Evolutionary conservation across 2,797 vertebrate genomes (phyloP).

Genomic region (Urophycis tenuis): DNA sequence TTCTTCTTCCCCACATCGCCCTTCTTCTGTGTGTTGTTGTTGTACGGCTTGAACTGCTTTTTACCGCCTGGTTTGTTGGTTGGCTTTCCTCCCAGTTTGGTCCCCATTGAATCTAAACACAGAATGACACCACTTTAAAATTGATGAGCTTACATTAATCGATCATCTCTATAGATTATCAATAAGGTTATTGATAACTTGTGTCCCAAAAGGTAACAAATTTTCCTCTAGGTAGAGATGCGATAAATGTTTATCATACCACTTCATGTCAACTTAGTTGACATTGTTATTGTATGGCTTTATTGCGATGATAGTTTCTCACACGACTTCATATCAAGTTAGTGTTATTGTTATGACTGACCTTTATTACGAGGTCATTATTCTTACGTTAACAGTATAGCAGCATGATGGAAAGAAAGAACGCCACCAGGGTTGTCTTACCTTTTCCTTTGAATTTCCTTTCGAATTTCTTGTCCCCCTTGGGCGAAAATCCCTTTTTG

Average conservation of each 20-base stretch:
- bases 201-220: background rate
- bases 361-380: background rate
- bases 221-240: too few species aligned
- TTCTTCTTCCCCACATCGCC: slow-evolving; percentile 28
- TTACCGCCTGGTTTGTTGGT: slow-evolving; percentile 43
- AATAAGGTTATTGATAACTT: background rate
- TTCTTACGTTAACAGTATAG: background rate
- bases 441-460: slow-evolving; percentile 63
- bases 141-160: background rate
- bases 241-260: background rate
- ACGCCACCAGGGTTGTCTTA: slow-evolving; percentile 24
- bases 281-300: background rate
- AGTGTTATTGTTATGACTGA: background rate
- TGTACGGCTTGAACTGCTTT: slow-evolving; percentile 54
- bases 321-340: background rate
- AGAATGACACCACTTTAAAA: background rate
- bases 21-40: slow-evolving; percentile 39
- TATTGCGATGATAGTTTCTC: background rate
- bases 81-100: slow-evolving; percentile 52
- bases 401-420: background rate
- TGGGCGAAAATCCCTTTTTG: slow-evolving; percentile 54
- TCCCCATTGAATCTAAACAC: slow-evolving; percentile 48
- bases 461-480: slow-evolving; percentile 54
- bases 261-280: too few species aligned
- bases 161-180: background rate